Base-by-base conservation (phyloP, 2,888 invertebrate genomes). In the Antheraea assamensis region DNA sequence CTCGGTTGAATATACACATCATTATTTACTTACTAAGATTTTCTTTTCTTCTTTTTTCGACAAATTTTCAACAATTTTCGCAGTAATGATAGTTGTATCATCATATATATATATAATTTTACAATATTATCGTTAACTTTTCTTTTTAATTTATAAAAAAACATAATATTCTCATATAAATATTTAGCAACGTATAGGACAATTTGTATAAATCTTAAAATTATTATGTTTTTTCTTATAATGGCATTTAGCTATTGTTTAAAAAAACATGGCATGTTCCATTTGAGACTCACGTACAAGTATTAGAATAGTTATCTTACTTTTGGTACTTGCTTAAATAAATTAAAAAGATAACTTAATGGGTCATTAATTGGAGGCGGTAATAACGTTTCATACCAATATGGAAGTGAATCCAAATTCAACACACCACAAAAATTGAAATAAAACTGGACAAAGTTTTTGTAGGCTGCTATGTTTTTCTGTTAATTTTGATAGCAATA, bases 61-160 rank as follows among this genome's bases (percentile, higher is more conserved):
- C 86, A 87, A 86, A 80, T 83, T 81, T 77, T 87, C 86, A 88
- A 88, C 88, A 88, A 84, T 86, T 76, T 64, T 82, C 76, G 85
- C 87, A 81, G 83, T 86, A 83, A 79, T 81, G 79, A 81, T 79
- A 80, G 55, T 58, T 58, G 21, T 80, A 68, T 68, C 17, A 78
- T 78, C 75, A 79, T 79, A 78, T 74, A 75, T 76, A 78, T 80
- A 77, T 80, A 77, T 78, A 79, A 13, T 13, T 42, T n/a, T n/a
- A n/a, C n/a, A n/a, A 61, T 24, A 52, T 78, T 79, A 85, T 85
- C 83, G 85, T 87, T 68, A 35, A 10, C 17, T 17, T n/a, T 30
- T 64, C 8, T 30, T 30, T 66, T 66, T n/a, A n/a, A 66, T n/a
- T 55, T n/a, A 55, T 21, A 61, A 61, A 61, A 61, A 64, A 64